A percentile compares a stretch with the other conserved stretches of the same genome.
phyloP scores from a whole-genome alignment of 2,888 invertebrate genomes.

The Sipha maydis region DNA sequence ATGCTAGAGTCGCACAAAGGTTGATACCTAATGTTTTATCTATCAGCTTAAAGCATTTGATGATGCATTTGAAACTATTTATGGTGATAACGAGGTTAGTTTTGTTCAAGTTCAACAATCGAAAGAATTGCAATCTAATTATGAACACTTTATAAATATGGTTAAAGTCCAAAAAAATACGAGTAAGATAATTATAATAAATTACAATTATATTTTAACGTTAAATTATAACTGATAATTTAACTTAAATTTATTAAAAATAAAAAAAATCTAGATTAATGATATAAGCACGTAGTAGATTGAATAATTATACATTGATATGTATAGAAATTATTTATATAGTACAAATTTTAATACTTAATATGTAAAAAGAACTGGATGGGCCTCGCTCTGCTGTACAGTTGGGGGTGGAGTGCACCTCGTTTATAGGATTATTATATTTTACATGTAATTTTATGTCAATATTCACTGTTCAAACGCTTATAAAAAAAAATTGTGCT shows the following conservation, averaged over 20 bases:
- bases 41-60: neutral
- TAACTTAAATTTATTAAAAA: neutral
- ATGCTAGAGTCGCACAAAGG: neutral
- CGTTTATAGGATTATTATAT: too few species aligned
- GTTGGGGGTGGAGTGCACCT: too few species aligned
- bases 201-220: neutral
- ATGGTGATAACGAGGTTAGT: neutral
- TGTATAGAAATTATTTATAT: too few species aligned
- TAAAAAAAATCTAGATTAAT: too few species aligned
- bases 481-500: too few species aligned
- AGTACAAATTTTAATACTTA: too few species aligned
- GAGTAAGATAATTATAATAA: neutral
- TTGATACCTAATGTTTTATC: neutral
- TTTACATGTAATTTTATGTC: too few species aligned
- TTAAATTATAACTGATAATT: neutral
- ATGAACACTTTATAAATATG: conserved; percentile 4
- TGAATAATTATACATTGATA: neutral
- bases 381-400: too few species aligned
- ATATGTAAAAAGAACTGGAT: too few species aligned
- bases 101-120: neutral
- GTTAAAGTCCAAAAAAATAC: neutral
- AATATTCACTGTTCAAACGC: too few species aligned
- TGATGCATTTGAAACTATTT: conserved; percentile 5
- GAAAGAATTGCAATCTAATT: conserved; percentile 34
- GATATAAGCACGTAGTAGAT: neutral